Percentiles rank a stretch among this genome's conserved stretches.
Conservation (phyloP, 2,888 invertebrate genomes). For the Cylindroiulus punctatus region DNA sequence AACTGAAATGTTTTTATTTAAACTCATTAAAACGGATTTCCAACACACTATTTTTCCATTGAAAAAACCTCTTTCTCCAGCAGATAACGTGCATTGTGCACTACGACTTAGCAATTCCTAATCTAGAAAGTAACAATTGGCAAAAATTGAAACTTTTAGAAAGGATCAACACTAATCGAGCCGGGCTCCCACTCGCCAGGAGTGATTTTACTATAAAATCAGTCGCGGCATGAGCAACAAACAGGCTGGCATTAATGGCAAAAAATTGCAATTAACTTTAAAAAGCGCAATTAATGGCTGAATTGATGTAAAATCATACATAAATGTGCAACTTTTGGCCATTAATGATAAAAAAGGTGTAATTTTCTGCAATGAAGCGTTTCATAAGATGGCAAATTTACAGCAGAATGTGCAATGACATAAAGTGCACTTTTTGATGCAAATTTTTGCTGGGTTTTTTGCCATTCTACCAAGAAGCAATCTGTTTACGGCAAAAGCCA, state of each 20-base stretch:
- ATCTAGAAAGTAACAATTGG: conserved; percentile 7
- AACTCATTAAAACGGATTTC: conserved; percentile 41
- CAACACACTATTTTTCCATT: conserved; percentile 22
- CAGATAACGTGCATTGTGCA: conserved; percentile 24
- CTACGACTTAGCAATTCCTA: conserved; percentile 15
- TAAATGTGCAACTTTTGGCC: too few species aligned
- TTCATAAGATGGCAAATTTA: too few species aligned
- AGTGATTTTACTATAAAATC: conserved; percentile 43
- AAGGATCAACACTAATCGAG: not conserved
- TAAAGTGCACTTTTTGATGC: too few species aligned
- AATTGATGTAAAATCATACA: too few species aligned
- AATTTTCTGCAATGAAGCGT: too few species aligned
- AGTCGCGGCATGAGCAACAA: conserved; percentile 24
- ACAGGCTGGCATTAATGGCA: not conserved
- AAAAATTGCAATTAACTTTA: too few species aligned
- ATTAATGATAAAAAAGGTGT: too few species aligned
- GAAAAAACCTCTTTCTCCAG: not conserved
- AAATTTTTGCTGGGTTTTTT: too few species aligned
- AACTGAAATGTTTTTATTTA: conserved; percentile 33
- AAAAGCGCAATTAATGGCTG: too few species aligned
- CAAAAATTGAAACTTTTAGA: not conserved
- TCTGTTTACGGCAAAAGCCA: not conserved
- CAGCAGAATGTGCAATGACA: too few species aligned
- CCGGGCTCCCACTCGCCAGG: conserved; percentile 14
- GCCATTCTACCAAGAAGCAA: too few species aligned